Conservation (phyloP, 2,797 vertebrate species). For the Girardinus metallicus region DNA sequence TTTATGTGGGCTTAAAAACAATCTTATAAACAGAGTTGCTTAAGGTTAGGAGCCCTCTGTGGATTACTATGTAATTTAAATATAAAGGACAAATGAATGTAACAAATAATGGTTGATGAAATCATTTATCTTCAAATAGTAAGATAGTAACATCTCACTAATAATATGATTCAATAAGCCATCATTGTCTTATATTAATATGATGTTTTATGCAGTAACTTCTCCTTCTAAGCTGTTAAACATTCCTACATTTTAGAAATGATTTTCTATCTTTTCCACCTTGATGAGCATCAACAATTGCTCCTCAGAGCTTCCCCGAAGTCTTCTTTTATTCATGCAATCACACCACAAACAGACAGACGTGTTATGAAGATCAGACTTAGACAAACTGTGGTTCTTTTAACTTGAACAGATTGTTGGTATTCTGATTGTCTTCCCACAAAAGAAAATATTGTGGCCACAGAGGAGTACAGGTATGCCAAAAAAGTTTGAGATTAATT, state of each 20-base stretch:
- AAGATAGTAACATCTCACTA: background rate
- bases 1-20: background rate
- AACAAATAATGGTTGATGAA: background rate
- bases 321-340: constrained; percentile 2
- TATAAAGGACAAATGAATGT: background rate
- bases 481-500: background rate
- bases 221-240: background rate
- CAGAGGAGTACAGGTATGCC: background rate
- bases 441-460: background rate
- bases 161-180: too few species aligned
- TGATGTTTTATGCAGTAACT: background rate
- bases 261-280: background rate
- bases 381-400: background rate
- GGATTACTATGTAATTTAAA: background rate
- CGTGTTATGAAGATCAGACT: background rate
- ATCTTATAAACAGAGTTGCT: background rate
- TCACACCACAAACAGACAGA: background rate
- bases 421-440: background rate
- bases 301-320: background rate
- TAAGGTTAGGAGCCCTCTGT: background rate
- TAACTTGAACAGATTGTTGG: background rate
- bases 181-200: background rate
- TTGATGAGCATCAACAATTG: background rate
- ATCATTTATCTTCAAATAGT: background rate
- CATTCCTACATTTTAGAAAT: background rate